These are phyloP conservation scores for Acipenser ruthenus DNA, from an alignment of 2,797 vertebrate species.

Conservation along the genomic window DNA sequence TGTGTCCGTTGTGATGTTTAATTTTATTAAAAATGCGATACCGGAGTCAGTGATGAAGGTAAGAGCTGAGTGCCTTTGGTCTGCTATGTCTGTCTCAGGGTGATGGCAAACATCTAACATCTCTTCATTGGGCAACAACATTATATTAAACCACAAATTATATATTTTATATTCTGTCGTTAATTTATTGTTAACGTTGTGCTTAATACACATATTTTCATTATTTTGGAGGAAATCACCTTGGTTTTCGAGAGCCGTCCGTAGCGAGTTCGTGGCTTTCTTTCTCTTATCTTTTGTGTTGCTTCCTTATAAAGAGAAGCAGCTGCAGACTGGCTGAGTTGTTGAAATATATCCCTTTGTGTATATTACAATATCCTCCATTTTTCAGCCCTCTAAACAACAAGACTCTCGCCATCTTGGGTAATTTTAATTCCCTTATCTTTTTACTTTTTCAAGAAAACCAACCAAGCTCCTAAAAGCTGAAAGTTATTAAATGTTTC, in stretches of 20 bases:
- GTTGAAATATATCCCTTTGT: slow-evolving; percentile 97
- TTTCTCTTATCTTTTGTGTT: slow-evolving; percentile 60
- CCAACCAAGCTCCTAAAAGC: slow-evolving; percentile 43
- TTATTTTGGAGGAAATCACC: slow-evolving; percentile 7
- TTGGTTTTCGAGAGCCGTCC: slow-evolving; percentile 27
- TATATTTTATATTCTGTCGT: slow-evolving; percentile 16
- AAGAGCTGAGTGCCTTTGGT: slow-evolving; percentile 40
- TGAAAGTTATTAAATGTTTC: slow-evolving; percentile 65
- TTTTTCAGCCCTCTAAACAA: slow-evolving; percentile 97
- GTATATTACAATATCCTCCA: slow-evolving; percentile 99
- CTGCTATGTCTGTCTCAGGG: slow-evolving; percentile 50
- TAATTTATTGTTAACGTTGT: not conserved
- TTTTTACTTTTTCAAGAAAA: slow-evolving; percentile 41
- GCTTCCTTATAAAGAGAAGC: slow-evolving; percentile 70
- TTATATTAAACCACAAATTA: slow-evolving; percentile 28
- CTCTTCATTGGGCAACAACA: slow-evolving; percentile 48
- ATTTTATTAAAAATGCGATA: slow-evolving; percentile 25
- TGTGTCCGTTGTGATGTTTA: slow-evolving; percentile 17
- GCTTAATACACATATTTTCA: not conserved
- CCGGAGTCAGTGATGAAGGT: slow-evolving; percentile 36
- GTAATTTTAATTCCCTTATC: slow-evolving; percentile 74
- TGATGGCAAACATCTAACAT: slow-evolving; percentile 41
- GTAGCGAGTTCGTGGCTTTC: slow-evolving; percentile 22
- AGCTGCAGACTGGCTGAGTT: slow-evolving; percentile 76
- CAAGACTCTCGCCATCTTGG: slow-evolving; percentile 99